These are phyloP conservation scores for Ceyx erithaca DNA, from an alignment of 2,797 vertebrate species.

Conservation along the genomic window DNA sequence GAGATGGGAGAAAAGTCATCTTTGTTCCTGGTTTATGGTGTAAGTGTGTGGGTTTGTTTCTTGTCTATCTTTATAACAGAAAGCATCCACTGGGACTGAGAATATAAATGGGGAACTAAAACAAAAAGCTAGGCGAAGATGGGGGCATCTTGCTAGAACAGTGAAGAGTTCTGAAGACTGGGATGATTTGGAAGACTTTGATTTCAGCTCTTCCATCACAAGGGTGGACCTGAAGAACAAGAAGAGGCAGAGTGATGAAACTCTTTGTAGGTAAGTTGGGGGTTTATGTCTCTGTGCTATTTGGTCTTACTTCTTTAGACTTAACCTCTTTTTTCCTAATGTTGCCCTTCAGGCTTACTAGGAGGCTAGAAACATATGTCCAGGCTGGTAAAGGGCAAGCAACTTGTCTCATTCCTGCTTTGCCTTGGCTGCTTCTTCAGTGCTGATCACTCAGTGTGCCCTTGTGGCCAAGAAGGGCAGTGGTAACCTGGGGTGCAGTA, in stretches of 20 bases:
- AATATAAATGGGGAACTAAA: conserved; percentile 83
- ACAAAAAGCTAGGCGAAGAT: conserved; percentile 86
- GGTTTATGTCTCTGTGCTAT: background rate
- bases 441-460: background rate
- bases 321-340: background rate
- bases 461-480: no score
- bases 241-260: conserved; percentile 81
- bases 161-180: conserved; percentile 86
- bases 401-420: background rate
- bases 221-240: conserved; percentile 82
- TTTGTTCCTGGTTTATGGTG: background rate
- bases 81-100: conserved; percentile 74
- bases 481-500: no score
- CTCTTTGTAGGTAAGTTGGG: conserved; percentile 81
- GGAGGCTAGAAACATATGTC: background rate
- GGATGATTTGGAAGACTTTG: conserved; percentile 87
- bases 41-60: background rate
- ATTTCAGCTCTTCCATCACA: conserved; percentile 75
- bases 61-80: conserved; percentile 58
- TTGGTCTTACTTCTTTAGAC: background rate
- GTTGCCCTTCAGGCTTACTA: background rate
- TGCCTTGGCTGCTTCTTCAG: background rate
- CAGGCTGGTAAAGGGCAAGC: background rate
- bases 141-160: conserved; percentile 85
- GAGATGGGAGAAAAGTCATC: background rate